Evolutionary conservation across 2,797 vertebrate species (phyloP).

Genomic region (Aldrovandia affinis): DNA sequence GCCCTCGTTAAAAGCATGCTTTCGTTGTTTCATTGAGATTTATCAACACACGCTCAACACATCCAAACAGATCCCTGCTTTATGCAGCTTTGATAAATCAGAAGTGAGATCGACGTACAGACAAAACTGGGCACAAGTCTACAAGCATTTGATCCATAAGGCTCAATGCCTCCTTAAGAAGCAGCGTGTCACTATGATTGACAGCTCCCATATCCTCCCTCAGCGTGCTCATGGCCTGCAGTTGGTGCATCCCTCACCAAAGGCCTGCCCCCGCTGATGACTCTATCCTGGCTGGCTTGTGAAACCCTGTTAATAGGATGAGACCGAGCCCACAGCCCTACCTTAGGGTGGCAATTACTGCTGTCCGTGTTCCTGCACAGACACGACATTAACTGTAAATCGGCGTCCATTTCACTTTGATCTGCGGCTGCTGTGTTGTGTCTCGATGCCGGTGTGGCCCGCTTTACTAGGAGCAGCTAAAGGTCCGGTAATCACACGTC

Average conservation of each 20-base stretch:
- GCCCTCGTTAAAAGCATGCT: too few species aligned
- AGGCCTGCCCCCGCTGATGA: not conserved
- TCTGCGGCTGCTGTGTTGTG: not conserved
- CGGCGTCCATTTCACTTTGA: not conserved
- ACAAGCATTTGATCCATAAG: not conserved
- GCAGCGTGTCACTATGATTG: not conserved
- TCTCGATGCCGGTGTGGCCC: not conserved
- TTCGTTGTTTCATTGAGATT: too few species aligned
- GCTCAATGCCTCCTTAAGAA: not conserved
- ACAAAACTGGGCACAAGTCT: too few species aligned
- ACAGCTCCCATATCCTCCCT: not conserved
- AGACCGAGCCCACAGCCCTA: not conserved
- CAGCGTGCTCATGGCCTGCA: too few species aligned
- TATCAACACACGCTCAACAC: not conserved
- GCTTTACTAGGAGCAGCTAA: not conserved
- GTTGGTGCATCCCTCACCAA: not conserved
- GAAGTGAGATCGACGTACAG: not conserved
- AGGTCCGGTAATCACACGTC: not conserved
- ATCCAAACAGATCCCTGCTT: not conserved
- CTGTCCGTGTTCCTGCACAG: not conserved
- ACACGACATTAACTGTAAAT: not conserved
- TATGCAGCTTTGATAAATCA: not conserved
- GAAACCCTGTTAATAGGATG: not conserved
- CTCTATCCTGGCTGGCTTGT: not conserved
- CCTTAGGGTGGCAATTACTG: not conserved